Base-by-base conservation (phyloP, 1,140 invertebrate species). In the Spodoptera litura region DNA sequence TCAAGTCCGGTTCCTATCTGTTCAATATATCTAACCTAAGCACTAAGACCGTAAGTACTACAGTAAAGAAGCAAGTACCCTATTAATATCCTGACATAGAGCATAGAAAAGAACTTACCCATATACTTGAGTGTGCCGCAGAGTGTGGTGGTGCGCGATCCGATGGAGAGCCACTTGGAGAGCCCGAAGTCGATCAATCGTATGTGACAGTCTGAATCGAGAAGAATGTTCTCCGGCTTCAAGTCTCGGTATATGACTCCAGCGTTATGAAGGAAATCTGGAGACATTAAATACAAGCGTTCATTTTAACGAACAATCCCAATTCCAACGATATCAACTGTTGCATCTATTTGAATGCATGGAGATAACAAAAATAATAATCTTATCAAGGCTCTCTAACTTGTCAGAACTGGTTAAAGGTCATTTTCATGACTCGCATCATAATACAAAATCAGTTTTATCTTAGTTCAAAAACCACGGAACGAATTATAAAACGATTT, bases 61-160 rank as follows among this genome's bases (percentile, higher is more conserved):
- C 3, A 15, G 15, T 31, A 15, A 44, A 44, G 35, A 38, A 44
- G 0, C 61, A 62, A 62, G 5, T 15, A 3, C 11, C 11, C 52
- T n/a, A 25, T 5, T 52, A 53, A 13, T 9, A 5, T 13, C n/a
- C 31, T 56, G 9, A 4, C n/a, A 55, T 10, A 56, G 38, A 6
- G 4, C 55, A 73, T 51, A 44, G 8, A 44, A 58, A 77, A 11
- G 56, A 68, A 91, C 91, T 96, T 96, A 98, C 97, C 98, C 97
- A 99, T 98, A 93, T 98, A 99, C 91, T 97, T 97, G 53, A 97
- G 95, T 49, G 98, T 99, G 80, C 98, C 98, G 95, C 98, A 99
- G 83, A 99, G 96, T 4, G 98, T 99, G 56, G 95, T 95, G 0
- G 98, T 98, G 79, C 96, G 96, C 58, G 96, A 94, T 20, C 97